These are phyloP conservation scores for Notothenia coriiceps DNA, from an alignment of 2,113 vertebrate genomes.

Conservation along the genomic window DNA sequence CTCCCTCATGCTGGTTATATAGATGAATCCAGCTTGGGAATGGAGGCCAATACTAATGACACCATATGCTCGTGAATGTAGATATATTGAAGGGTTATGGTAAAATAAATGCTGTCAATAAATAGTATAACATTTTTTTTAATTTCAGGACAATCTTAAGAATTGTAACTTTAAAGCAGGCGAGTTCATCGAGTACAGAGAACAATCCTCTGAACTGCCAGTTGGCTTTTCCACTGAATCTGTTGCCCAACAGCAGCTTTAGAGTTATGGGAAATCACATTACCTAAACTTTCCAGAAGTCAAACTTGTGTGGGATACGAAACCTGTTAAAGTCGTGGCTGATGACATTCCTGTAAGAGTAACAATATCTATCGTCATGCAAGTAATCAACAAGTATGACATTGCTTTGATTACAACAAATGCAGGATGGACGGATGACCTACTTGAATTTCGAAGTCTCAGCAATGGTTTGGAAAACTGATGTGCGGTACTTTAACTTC, in stretches of 20 bases:
- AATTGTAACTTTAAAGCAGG: neutral
- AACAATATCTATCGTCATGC: neutral
- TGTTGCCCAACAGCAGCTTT: neutral
- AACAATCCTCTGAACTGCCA: neutral
- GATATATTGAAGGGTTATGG: neutral
- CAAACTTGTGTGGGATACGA: neutral
- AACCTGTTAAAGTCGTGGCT: neutral
- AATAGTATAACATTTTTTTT: neutral
- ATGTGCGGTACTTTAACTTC: neutral
- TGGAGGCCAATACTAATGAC: neutral
- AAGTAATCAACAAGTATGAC: neutral
- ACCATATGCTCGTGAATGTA: neutral
- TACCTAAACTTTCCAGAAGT: neutral
- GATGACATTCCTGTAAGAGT: neutral
- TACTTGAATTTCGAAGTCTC: neutral
- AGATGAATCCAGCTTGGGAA: neutral
- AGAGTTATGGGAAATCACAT: neutral
- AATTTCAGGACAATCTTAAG: neutral
- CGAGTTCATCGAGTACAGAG: neutral
- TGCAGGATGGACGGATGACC: neutral
- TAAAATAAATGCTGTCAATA: neutral
- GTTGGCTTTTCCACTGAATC: neutral
- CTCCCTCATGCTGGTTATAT: neutral
- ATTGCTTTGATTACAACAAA: neutral
- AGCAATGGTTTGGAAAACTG: slow-evolving; percentile 13